Conservation (phyloP, 2,888 invertebrate genomes). For the Metacarcinus magister region DNA sequence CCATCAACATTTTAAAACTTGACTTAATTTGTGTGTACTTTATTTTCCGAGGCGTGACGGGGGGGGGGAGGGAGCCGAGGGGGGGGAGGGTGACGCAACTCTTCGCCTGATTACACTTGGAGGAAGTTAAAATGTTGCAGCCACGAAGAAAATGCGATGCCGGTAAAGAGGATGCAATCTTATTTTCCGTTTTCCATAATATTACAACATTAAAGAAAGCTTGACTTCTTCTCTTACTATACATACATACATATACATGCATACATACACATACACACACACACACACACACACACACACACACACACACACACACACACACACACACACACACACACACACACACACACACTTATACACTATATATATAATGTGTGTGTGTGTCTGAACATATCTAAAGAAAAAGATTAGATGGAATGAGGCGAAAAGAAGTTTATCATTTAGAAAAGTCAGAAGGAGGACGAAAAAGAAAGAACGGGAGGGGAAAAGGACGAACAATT, state of each 20-base stretch:
- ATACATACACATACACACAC: background rate
- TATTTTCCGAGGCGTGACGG: background rate
- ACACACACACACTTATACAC: too few relatives aligned
- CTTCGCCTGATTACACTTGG: conserved; percentile 28
- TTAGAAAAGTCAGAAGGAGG: too few relatives aligned
- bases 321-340: too few relatives aligned
- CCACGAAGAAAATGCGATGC: background rate
- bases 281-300: too few relatives aligned
- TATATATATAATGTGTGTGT: too few relatives aligned
- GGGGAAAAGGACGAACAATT: too few relatives aligned
- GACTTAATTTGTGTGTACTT: conserved; percentile 3
- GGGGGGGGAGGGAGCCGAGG: background rate
- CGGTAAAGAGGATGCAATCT: background rate
- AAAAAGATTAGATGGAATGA: too few relatives aligned
- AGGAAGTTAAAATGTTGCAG: conserved; percentile 13
- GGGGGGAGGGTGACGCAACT: background rate
- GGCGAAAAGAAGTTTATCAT: too few relatives aligned
- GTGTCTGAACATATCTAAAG: too few relatives aligned
- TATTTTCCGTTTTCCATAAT: background rate
- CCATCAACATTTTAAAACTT: background rate
- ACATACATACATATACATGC: background rate
- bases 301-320: too few relatives aligned
- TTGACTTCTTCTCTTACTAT: background rate
- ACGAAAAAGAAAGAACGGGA: too few relatives aligned
- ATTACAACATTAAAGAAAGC: background rate